A percentile compares a stretch with the other conserved stretches of the same genome.
These are phyloP conservation scores for Cercopithecus mitis DNA, from an alignment of 2,797 vertebrate genomes.

Conservation along the genomic window DNA sequence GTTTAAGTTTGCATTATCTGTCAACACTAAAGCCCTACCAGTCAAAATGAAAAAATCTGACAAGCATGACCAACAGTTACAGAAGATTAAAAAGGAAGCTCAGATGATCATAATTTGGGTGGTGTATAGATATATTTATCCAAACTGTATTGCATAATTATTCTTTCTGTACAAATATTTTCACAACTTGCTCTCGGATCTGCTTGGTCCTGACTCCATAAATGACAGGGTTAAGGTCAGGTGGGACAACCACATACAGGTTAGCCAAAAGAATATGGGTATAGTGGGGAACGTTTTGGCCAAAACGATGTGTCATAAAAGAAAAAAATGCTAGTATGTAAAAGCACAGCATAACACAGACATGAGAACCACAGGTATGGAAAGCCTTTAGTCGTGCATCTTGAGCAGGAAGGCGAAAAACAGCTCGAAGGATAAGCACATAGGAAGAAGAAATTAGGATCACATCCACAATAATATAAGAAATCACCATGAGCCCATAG, in stretches of 20 bases:
- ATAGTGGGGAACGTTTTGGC: conserved; percentile 38
- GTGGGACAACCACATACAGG: conserved; percentile 75
- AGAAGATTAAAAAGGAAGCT: background rate
- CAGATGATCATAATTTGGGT: background rate
- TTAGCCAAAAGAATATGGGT: conserved; percentile 64
- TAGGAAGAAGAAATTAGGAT: conserved; percentile 69
- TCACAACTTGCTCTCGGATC: conserved; percentile 67
- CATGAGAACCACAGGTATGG: conserved; percentile 70
- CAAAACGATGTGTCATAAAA: conserved; percentile 68
- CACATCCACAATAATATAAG: conserved; percentile 68
- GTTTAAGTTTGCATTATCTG: background rate
- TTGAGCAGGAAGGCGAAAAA: conserved; percentile 68
- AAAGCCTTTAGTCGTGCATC: conserved; percentile 66
- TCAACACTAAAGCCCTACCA: background rate
- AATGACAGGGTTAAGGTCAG: conserved; percentile 84
- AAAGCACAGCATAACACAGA: conserved; percentile 73
- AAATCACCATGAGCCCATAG: conserved; percentile 72
- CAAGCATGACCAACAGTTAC: background rate
- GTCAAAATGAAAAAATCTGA: background rate
- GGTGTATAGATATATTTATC: background rate
- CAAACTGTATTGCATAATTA: conserved; percentile 48
- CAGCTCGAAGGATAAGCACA: conserved; percentile 55
- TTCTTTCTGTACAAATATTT: conserved; percentile 73
- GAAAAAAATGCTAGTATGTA: conserved; percentile 62
- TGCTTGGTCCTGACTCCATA: conserved; percentile 86